phyloP scores from a whole-genome alignment of 1,140 invertebrate species.

The Papilio polytes region DNA sequence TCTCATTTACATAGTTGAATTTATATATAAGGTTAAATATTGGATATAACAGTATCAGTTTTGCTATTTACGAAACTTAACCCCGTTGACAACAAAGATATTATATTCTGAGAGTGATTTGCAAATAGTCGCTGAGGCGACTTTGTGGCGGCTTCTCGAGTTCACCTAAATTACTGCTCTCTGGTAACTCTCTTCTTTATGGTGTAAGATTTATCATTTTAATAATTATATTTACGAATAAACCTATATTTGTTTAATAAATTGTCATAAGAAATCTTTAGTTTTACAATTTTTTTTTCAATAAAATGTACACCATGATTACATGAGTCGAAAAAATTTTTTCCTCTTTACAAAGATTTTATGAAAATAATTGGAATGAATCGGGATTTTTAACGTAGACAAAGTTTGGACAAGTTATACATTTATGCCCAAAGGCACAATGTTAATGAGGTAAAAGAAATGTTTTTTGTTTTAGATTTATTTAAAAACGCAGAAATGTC shows the following conservation, averaged over 20 bases:
- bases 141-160: conserved; percentile 4
- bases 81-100: conserved; percentile 5
- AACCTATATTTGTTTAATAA: neutral
- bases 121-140: neutral
- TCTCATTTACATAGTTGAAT: too few species aligned
- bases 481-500: too few species aligned
- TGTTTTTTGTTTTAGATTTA: too few species aligned
- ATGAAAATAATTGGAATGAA: neutral
- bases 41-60: neutral
- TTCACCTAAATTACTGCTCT: neutral
- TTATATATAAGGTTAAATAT: too few species aligned
- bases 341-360: neutral
- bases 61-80: conserved; percentile 21
- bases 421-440: conserved; percentile 8
- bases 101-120: neutral
- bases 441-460: neutral
- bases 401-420: neutral
- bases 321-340: neutral
- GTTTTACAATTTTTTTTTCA: too few species aligned
- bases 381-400: too few species aligned
- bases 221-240: neutral
- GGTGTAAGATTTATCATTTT: neutral
- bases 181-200: neutral
- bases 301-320: neutral
- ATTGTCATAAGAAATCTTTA: neutral